phyloP scores from a whole-genome alignment of 1,140 invertebrate species.

The Anastrepha ludens region DNA sequence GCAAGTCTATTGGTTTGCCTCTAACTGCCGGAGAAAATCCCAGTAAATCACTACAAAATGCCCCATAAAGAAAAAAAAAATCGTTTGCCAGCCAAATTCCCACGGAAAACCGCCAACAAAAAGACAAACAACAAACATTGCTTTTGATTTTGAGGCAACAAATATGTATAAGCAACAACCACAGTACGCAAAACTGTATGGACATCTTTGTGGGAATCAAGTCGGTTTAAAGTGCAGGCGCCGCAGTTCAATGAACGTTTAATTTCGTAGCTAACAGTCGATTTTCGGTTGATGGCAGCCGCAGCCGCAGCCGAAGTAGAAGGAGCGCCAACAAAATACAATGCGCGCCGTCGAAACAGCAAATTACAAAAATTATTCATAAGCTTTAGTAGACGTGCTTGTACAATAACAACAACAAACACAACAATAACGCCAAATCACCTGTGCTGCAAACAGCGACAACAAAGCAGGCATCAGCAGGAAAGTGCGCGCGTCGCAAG shows the following conservation, averaged over 20 bases:
- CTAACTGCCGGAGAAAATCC: too few relatives aligned
- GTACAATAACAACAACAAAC: not conserved
- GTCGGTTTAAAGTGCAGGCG: not conserved
- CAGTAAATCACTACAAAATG: too few relatives aligned
- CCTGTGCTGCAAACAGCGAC: not conserved
- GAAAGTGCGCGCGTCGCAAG: not conserved
- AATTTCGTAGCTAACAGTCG: not conserved
- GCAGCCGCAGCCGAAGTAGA: not conserved
- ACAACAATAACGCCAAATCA: not conserved
- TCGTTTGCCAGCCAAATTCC: too few relatives aligned
- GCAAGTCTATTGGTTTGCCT: too few relatives aligned
- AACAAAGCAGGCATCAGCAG: not conserved
- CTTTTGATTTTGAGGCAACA: too few relatives aligned
- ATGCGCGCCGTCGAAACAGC: not conserved
- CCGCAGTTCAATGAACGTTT: constrained; percentile 6
- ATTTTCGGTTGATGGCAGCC: not conserved
- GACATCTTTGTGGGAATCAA: too few relatives aligned
- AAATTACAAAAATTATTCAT: constrained; percentile 1
- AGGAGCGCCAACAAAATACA: not conserved
- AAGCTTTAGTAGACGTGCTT: not conserved
- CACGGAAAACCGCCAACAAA: too few relatives aligned
- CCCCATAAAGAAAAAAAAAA: too few relatives aligned
- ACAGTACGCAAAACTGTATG: too few relatives aligned
- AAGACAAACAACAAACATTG: too few relatives aligned
- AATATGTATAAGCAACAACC: too few relatives aligned